Percentiles rank a stretch among this genome's conserved stretches.
phyloP scores from a whole-genome alignment of 2,888 invertebrate genomes.

The Andrena dorsata region DNA sequence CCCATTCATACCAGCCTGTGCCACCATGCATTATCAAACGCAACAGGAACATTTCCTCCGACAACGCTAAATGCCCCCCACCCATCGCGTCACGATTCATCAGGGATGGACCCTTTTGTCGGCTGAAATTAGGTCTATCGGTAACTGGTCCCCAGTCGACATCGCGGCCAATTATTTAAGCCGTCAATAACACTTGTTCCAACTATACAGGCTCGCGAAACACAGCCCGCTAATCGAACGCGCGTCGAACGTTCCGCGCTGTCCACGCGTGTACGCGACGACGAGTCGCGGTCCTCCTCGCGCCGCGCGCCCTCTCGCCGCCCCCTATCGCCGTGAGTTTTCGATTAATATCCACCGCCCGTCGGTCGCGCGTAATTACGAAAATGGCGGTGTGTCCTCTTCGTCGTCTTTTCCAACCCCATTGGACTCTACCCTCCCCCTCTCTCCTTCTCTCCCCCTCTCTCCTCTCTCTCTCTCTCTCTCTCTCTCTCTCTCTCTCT shows the following conservation, averaged over 20 bases:
- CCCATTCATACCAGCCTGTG: neutral
- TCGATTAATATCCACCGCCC: slow-evolving; percentile 74
- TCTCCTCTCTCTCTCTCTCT: neutral
- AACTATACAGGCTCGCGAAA: slow-evolving; percentile 13
- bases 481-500: neutral
- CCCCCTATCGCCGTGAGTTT: slow-evolving; percentile 22
- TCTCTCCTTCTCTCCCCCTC: too few relatives aligned
- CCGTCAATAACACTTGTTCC: slow-evolving; percentile 50
- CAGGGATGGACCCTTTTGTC: slow-evolving; percentile 25
- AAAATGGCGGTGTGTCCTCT: slow-evolving; percentile 71
- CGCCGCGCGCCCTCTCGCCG: neutral
- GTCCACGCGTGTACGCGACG: neutral
- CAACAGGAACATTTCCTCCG: neutral
- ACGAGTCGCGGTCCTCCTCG: neutral
- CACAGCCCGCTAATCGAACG: slow-evolving; percentile 3
- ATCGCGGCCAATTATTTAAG: slow-evolving; percentile 47
- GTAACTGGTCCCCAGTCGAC: slow-evolving; percentile 12
- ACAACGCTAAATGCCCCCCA: neutral
- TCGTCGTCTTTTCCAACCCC: slow-evolving; percentile 50
- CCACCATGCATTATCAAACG: neutral
- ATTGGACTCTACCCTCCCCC: neutral
- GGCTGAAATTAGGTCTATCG: slow-evolving; percentile 29
- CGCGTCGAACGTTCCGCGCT: slow-evolving; percentile 12
- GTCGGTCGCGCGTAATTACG: slow-evolving; percentile 73
- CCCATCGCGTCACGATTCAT: neutral